Evolutionary conservation across 2,888 invertebrate species (phyloP), one percentile per base, ranked within the genome.

Genomic region (Cheilosia pagana): DNA sequence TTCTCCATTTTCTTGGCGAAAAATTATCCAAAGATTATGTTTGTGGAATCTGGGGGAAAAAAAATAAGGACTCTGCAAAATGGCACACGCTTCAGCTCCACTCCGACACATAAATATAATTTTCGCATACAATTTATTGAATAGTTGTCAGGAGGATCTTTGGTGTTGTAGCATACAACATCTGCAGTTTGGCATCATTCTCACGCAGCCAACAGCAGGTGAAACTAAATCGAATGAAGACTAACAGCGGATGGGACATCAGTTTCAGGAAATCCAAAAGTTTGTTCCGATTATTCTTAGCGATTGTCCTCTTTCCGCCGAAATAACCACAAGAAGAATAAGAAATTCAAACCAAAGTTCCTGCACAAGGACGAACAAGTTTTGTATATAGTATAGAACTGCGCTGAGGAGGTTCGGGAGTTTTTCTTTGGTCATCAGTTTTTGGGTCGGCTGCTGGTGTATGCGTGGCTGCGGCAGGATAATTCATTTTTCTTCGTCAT

Each of bases 401-500:
- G 79, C 79, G 79, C 50, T 65, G 62, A 79, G 70, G 62, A 79
- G 70, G 60, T 75, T 79, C 45, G 45, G 35, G 35, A 65, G 70
- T 79, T 85, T 81, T 85, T 81, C 81, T 76, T 81, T 76, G 75
- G 79, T 76, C 75, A 85, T 76, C 63, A 65, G 59, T 65, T 70
- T 75, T 57, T 68, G 28, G 39, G 52, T 19, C n/a, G 48, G 12
- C 14, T 55, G 50, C 53, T 52, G 43, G 25, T 60, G 43, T 43
- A 28, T 28, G 41, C 21, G 52, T 53, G 72, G 52, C 72, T 78
- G 52, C 63, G 57, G 68, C 79, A 83, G 81, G 85, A 85, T 85
- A 85, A 85, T 76, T 85, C 85, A 85, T 85, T 85, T 85, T 76
- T 81, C 81, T 59, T 71, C 60, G 60, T 60, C 81, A 85, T 85